Evolutionary conservation across 2,888 invertebrate genomes (phyloP).

Genomic region (Blera fallax): DNA sequence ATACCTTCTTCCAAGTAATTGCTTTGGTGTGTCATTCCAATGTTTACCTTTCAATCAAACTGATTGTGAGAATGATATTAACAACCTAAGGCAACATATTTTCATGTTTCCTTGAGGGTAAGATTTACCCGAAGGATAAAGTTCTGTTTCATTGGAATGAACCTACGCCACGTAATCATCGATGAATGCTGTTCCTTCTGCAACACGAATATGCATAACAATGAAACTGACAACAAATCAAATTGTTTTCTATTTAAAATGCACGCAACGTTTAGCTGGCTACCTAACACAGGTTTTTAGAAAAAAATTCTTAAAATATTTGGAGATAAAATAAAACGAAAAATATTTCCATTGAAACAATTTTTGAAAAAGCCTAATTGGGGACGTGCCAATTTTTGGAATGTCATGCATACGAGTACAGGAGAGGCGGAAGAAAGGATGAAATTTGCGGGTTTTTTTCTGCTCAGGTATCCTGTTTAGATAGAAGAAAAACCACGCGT

Average conservation of each 20-base stretch:
- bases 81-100: constrained; percentile 53
- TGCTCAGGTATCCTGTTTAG: background rate
- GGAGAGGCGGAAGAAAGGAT: background rate
- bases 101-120: background rate
- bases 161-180: constrained; percentile 44
- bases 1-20: constrained; percentile 38
- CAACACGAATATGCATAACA: constrained; percentile 14
- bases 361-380: constrained; percentile 40
- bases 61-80: constrained; percentile 51
- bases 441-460: background rate
- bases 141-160: constrained; percentile 17
- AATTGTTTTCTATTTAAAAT: constrained; percentile 37
- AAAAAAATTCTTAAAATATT: constrained; percentile 40
- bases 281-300: background rate
- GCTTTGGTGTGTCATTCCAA: constrained; percentile 49
- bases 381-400: constrained; percentile 53
- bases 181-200: background rate
- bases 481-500: background rate
- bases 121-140: constrained; percentile 32
- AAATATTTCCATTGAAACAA: constrained; percentile 20
- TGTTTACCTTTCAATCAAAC: constrained; percentile 62
- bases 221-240: constrained; percentile 21
- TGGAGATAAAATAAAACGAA: constrained; percentile 1
- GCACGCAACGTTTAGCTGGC: constrained; percentile 33
- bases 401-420: background rate